A percentile compares a stretch with the other conserved stretches of the same genome.
Conservation (phyloP, 2,888 invertebrate species). For the Callyntrura sp. region DNA sequence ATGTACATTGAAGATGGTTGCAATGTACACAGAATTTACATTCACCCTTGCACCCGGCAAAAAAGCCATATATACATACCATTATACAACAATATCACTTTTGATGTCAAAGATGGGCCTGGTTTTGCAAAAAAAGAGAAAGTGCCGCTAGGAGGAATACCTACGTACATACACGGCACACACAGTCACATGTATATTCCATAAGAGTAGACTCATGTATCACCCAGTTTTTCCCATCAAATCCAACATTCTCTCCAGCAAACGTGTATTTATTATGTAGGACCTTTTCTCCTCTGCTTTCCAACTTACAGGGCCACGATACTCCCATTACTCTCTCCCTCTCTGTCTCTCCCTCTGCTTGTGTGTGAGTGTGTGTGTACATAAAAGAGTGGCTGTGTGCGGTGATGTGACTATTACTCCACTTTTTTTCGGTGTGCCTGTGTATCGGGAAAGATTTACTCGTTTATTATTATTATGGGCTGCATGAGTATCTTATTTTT, state of each 20-base stretch:
- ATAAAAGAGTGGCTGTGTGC: constrained; percentile 24
- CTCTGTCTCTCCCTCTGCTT: constrained; percentile 37
- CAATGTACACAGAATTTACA: constrained; percentile 66
- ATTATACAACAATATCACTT: background rate
- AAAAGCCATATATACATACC: background rate
- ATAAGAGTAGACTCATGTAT: background rate
- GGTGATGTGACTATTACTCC: background rate
- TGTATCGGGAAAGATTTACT: constrained; percentile 61
- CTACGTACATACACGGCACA: background rate
- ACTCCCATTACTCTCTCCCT: background rate
- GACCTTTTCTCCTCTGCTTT: background rate
- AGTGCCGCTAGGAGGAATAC: constrained; percentile 7
- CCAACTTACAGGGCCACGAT: background rate
- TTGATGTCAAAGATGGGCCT: background rate
- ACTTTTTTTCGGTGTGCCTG: constrained; percentile 8
- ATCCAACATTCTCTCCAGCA: background rate
- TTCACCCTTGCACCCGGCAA: constrained; percentile 62
- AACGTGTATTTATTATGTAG: constrained; percentile 37
- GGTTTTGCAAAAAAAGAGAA: constrained; percentile 12
- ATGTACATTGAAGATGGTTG: constrained; percentile 6
- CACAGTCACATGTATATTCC: background rate
- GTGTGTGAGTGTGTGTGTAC: constrained; percentile 48
- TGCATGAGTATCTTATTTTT: constrained; percentile 38
- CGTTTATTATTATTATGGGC: constrained; percentile 39
- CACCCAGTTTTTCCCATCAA: background rate